Base-by-base conservation (phyloP, 2,113 vertebrate species). In the Neotoma lepida region DNA sequence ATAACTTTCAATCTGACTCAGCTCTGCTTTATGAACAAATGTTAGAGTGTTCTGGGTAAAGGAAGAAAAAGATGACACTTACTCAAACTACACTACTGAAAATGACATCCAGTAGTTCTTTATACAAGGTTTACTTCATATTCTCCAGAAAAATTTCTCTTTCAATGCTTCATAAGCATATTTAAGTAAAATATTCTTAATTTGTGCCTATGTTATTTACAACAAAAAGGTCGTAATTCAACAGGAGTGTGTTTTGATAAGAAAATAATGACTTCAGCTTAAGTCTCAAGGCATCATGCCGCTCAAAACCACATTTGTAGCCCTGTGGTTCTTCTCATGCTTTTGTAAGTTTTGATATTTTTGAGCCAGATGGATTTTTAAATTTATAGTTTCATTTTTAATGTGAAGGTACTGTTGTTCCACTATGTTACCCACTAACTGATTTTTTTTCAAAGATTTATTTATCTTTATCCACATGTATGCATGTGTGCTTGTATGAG, bases 21-120 rank as follows among this genome's bases (percentile, higher is more conserved):
- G 73, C 54, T 84, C 33, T 97, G 49, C 95, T 95, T 97, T 94
- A 81, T 70, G 30, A 93, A 56, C 20, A 94, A 68, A 33, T 92
- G 30, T 28, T 63, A 22, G 97, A 80, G 82, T 24, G 76, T 88
- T 24, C 44, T 24, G 0, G 20, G 49, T 81, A 88, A 30, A 68
- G 82, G 74, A 78, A 97, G 63, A 96, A 86, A 71, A 95, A 82
- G 30, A 92, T 10, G 30, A 80, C 0, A 28, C 8, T 41, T 44
- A 88, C 56, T 89, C 81, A 86, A 87, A 85, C 56, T 44, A 84
- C 2, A 88, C 93, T 28, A 91, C 86, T 12, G 1, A 70, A 0
- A 33, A 61, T 88, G 92, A 35, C 0, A 70, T 90, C 86, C 71
- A 54, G 14, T 80, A 95, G 51, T 33, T 91, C 68, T 88, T 46